phyloP scores from a whole-genome alignment of 2,113 vertebrate genomes.

The Dromas ardeola region DNA sequence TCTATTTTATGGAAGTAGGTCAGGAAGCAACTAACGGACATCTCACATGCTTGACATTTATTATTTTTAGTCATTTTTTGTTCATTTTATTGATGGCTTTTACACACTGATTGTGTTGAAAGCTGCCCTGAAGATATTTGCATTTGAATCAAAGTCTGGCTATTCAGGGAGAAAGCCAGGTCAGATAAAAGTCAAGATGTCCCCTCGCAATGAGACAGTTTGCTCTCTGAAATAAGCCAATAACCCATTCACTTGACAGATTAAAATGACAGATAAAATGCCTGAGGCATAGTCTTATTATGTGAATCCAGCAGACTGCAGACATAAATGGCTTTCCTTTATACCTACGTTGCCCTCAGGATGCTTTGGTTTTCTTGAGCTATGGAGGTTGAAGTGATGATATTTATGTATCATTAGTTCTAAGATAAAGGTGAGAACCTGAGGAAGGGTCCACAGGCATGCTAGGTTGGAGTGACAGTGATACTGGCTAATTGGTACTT shows the following conservation, averaged over 20 bases:
- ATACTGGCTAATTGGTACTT: neutral
- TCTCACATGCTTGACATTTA: constrained; percentile 23
- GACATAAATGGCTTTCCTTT: constrained; percentile 11
- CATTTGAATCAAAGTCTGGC: constrained; percentile 18
- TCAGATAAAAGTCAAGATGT: constrained; percentile 39
- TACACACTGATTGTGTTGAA: neutral
- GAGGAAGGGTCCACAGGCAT: neutral
- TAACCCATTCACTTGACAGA: neutral
- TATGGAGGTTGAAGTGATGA: neutral
- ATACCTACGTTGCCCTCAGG: neutral
- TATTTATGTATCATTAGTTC: neutral
- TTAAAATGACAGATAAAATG: constrained; percentile 52
- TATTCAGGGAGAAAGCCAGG: constrained; percentile 32
- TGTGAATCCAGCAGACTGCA: neutral
- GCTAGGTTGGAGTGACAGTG: neutral
- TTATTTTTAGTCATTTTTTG: constrained; percentile 52
- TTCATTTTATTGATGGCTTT: constrained; percentile 30
- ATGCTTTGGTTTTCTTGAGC: neutral
- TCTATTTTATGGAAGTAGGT: constrained; percentile 47
- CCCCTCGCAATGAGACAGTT: neutral
- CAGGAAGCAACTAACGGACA: neutral
- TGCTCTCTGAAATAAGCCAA: neutral
- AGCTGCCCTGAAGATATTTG: constrained; percentile 44
- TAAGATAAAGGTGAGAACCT: neutral
- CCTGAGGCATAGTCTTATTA: neutral